These are phyloP conservation scores for Galbula dea DNA, from an alignment of 2,113 vertebrate genomes.

Conservation along the genomic window DNA sequence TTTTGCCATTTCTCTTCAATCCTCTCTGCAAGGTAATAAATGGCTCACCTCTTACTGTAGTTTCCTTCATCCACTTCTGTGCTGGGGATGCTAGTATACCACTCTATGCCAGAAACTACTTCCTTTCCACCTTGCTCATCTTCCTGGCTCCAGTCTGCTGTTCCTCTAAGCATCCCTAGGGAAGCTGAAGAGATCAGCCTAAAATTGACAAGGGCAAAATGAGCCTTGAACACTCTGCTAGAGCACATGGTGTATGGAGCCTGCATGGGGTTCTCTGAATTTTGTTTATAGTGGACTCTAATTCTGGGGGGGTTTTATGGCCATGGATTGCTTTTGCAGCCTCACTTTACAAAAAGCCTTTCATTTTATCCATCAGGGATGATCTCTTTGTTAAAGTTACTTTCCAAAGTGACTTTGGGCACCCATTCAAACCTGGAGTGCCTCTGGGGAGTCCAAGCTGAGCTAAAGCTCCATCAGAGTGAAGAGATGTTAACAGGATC, in stretches of 20 bases:
- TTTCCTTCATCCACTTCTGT: background rate
- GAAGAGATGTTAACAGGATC: conserved; percentile 2
- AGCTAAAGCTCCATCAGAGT: background rate
- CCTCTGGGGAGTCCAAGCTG: background rate
- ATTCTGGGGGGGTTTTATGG: background rate
- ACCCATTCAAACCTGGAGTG: background rate
- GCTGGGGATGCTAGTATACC: background rate
- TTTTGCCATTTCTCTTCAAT: background rate
- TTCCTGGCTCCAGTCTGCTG: background rate
- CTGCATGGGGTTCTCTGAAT: background rate
- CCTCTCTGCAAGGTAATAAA: background rate
- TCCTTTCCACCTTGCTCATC: background rate
- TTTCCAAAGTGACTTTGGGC: background rate
- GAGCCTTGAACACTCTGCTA: background rate
- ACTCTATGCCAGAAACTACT: background rate
- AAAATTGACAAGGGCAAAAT: background rate
- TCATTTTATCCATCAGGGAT: background rate
- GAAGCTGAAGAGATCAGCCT: background rate
- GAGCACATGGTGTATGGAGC: background rate
- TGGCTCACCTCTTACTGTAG: background rate
- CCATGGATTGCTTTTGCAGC: background rate
- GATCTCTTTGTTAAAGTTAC: background rate
- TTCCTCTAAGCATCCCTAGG: background rate
- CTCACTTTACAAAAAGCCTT: background rate
- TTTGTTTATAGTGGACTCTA: background rate